phyloP scores from a whole-genome alignment of 2,797 vertebrate genomes.

The Micromesistius poutassou region DNA sequence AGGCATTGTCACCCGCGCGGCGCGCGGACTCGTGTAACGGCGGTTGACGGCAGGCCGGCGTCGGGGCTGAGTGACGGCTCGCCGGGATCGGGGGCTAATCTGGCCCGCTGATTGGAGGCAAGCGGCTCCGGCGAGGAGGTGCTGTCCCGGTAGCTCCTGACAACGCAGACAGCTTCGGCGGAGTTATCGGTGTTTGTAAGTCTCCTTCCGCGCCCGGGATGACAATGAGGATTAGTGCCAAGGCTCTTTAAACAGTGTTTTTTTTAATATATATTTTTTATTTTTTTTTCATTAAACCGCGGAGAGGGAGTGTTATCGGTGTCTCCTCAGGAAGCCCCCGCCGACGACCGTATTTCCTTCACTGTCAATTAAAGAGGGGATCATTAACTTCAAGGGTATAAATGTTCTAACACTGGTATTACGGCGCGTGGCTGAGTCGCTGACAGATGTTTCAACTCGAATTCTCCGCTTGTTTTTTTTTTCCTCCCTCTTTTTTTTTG shows the following conservation, averaged over 20 bases:
- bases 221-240: constrained; percentile 82
- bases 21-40: constrained; percentile 67
- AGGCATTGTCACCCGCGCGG: constrained; percentile 61
- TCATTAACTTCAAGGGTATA: constrained; percentile 85
- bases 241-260: constrained; percentile 76
- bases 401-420: constrained; percentile 85
- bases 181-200: constrained; percentile 79
- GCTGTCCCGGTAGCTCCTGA: constrained; percentile 70
- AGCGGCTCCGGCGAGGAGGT: constrained; percentile 38
- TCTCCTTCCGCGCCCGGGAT: constrained; percentile 74
- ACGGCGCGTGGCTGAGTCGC: constrained; percentile 77
- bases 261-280: constrained; percentile 38
- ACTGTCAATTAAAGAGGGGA: constrained; percentile 84
- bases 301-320: constrained; percentile 65
- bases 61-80: constrained; percentile 64
- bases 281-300: constrained; percentile 58
- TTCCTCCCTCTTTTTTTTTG: constrained; percentile 36
- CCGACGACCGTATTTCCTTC: constrained; percentile 67
- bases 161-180: constrained; percentile 70
- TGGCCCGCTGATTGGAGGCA: constrained; percentile 71
- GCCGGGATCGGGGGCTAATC: constrained; percentile 75
- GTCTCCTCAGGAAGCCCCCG: constrained; percentile 71
- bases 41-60: constrained; percentile 51
- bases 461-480: constrained; percentile 77
- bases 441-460: constrained; percentile 84